phyloP scores from a whole-genome alignment of 2,888 invertebrate genomes.

The Sinhomidia bicolor region DNA sequence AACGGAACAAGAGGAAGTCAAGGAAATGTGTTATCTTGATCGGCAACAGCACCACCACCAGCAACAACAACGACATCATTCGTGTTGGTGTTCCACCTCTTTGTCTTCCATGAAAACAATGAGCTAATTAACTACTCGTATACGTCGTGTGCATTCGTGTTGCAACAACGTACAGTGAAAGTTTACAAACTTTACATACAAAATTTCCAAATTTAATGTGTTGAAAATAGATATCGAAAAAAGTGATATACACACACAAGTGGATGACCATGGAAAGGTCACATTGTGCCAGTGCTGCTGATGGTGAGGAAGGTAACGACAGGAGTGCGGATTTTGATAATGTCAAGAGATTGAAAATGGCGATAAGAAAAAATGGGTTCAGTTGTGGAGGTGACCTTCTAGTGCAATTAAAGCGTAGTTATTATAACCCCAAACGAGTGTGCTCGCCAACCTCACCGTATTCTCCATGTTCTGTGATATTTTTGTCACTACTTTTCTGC shows the following conservation, averaged over 20 bases:
- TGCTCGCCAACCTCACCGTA: neutral
- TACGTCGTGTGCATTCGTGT: neutral
- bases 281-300: neutral
- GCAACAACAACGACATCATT: conserved; percentile 22
- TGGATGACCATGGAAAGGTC: conserved; percentile 32
- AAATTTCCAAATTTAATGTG: too few species aligned
- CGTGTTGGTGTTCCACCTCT: conserved; percentile 30
- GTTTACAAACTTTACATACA: neutral
- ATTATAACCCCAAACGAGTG: neutral
- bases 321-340: neutral
- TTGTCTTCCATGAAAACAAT: conserved; percentile 37
- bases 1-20: conserved; percentile 62
- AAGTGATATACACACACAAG: too few species aligned
- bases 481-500: conserved; percentile 48
- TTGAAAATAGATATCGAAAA: too few species aligned
- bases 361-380: neutral
- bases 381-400: neutral
- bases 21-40: conserved; percentile 67
- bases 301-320: neutral
- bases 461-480: conserved; percentile 55
- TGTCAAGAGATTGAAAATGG: neutral
- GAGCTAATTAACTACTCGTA: conserved; percentile 16
- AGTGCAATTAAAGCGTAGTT: conserved; percentile 21
- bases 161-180: conserved; percentile 1
- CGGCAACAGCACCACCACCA: neutral